phyloP scores from a whole-genome alignment of 1,140 invertebrate species.

The Myzus persicae region DNA sequence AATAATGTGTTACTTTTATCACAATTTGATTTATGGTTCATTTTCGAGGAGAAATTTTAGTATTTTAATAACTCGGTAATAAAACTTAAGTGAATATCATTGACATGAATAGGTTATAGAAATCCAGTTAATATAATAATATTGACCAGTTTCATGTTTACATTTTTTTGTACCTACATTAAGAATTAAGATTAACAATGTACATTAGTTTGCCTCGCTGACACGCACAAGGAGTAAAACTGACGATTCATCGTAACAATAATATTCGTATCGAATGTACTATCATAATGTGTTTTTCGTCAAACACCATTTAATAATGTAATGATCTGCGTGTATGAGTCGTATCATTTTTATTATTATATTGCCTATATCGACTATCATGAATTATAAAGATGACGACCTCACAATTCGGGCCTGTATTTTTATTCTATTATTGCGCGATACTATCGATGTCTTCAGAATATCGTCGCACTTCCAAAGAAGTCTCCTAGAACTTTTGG shows the following conservation, averaged over 20 bases:
- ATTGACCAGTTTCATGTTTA: background rate
- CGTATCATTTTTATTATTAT: background rate
- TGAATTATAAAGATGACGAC: background rate
- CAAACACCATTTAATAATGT: background rate
- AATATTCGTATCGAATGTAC: background rate
- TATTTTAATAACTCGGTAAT: background rate
- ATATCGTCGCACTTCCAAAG: background rate
- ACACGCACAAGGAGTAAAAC: slow-evolving; percentile 8
- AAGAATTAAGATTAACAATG: background rate
- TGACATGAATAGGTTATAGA: background rate
- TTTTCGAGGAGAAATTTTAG: background rate
- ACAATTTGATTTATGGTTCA: background rate
- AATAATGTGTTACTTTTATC: background rate
- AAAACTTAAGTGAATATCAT: background rate
- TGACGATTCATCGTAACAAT: background rate
- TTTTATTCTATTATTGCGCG: background rate
- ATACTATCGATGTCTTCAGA: no score
- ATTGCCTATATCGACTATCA: background rate
- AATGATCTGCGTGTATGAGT: background rate
- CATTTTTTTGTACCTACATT: no score
- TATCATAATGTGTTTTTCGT: background rate
- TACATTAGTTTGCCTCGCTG: background rate
- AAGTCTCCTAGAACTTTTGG: no score
- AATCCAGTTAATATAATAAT: background rate
- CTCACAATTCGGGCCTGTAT: background rate